Evolutionary conservation across 2,797 vertebrate species (phyloP).

Genomic region (Gambusia yucatana): DNA sequence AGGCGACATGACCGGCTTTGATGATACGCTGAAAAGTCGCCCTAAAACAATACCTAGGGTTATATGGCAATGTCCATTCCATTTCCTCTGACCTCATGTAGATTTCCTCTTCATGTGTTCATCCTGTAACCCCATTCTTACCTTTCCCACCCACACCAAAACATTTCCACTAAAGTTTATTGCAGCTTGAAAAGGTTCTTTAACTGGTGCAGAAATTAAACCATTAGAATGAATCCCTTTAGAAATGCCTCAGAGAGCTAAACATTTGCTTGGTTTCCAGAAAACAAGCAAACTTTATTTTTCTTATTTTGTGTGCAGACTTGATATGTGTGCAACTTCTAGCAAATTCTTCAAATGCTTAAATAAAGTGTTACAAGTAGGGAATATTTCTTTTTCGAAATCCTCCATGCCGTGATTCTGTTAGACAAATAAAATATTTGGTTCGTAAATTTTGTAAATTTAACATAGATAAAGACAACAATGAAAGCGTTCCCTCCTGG

Average conservation of each 20-base stretch:
- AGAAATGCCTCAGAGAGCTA: constrained; percentile 26
- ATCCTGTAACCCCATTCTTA: constrained; percentile 55
- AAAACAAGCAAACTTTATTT: constrained; percentile 31
- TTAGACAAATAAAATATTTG: background rate
- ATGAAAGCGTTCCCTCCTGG: constrained; percentile 22
- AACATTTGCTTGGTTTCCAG: constrained; percentile 39
- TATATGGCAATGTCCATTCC: constrained; percentile 37
- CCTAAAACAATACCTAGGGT: constrained; percentile 62
- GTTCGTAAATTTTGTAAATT: background rate
- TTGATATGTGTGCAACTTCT: constrained; percentile 40
- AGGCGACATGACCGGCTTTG: constrained; percentile 27
- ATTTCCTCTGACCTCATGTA: constrained; percentile 63
- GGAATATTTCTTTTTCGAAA: background rate
- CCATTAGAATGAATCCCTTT: constrained; percentile 50
- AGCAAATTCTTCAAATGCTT: constrained; percentile 40
- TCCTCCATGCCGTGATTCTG: background rate
- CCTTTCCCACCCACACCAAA: constrained; percentile 51
- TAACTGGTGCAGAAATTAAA: constrained; percentile 55
- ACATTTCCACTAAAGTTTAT: constrained; percentile 56
- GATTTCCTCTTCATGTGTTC: constrained; percentile 59
- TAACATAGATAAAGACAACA: background rate
- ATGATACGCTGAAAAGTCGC: constrained; percentile 43
- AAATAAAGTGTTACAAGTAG: constrained; percentile 26
- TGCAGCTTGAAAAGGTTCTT: constrained; percentile 25
- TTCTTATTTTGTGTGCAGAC: constrained; percentile 25